These are phyloP conservation scores for Astropecten irregularis DNA, from an alignment of 53 echinoderm and acorn worm species.

Conservation along the genomic window DNA sequence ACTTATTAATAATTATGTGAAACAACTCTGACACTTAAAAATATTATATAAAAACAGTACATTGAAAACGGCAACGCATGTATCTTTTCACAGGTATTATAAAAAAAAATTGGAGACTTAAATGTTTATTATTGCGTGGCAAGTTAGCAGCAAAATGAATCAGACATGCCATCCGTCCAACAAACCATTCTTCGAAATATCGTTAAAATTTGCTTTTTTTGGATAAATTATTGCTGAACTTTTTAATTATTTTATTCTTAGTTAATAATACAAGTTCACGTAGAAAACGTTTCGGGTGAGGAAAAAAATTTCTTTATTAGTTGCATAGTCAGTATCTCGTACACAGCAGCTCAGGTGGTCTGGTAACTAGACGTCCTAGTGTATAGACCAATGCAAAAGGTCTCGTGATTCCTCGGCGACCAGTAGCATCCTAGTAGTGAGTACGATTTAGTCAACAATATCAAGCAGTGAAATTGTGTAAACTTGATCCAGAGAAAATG, in stretches of 20 bases:
- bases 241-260: neutral
- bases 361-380: too few relatives aligned
- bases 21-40: too few relatives aligned
- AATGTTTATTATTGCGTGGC: conserved; percentile 15
- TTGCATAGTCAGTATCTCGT: conserved; percentile 40
- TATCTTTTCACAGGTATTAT: neutral
- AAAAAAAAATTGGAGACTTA: too few relatives aligned
- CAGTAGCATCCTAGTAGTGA: too few relatives aligned
- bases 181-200: conserved; percentile 14
- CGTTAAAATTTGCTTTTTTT: neutral
- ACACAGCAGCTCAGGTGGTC: too few relatives aligned
- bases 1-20: too few relatives aligned
- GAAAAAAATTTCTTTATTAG: neutral
- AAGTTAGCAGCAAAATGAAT: neutral
- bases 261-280: conserved; percentile 2
- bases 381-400: too few relatives aligned
- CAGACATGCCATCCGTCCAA: conserved; percentile 9
- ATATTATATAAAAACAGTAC: conserved; percentile 20
- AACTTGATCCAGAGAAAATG: too few relatives aligned
- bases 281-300: neutral
- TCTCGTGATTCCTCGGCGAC: too few relatives aligned
- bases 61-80: neutral
- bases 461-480: too few relatives aligned
- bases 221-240: conserved; percentile 55
- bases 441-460: too few relatives aligned